Evolutionary conservation across 2,113 vertebrate species (phyloP).

Genomic region (Anser brachyrhynchus): DNA sequence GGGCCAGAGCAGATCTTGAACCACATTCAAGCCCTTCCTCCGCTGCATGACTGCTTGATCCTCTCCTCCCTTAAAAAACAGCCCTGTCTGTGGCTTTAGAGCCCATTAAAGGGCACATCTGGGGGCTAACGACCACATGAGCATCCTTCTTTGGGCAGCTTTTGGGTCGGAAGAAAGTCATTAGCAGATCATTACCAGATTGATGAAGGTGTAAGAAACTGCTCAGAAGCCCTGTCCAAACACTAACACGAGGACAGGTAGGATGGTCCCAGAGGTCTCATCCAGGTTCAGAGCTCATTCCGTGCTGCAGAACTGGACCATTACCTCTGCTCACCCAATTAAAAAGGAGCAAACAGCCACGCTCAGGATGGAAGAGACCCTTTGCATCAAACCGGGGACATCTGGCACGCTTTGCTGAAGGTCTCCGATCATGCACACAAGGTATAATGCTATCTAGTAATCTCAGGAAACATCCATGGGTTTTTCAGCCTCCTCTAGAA

Average conservation of each 20-base stretch:
- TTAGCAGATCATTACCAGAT: background rate
- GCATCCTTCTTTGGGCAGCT: background rate
- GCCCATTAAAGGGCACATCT: background rate
- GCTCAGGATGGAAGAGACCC: constrained; percentile 24
- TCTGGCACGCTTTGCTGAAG: background rate
- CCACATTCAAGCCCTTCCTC: background rate
- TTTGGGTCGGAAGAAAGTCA: background rate
- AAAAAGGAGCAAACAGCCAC: constrained; percentile 33
- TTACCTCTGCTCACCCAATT: background rate
- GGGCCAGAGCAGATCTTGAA: background rate
- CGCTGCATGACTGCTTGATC: background rate
- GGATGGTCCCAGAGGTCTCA: background rate
- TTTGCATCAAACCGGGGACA: constrained; percentile 18
- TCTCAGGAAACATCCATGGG: constrained; percentile 54
- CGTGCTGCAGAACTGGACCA: background rate
- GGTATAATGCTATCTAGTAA: constrained; percentile 69
- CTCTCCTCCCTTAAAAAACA: background rate
- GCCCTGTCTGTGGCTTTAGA: background rate
- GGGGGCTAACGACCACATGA: background rate
- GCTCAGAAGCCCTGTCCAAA: background rate
- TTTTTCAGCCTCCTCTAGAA: constrained; percentile 57
- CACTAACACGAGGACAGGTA: background rate
- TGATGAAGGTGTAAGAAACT: background rate
- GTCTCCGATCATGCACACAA: constrained; percentile 37
- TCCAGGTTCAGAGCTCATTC: background rate